phyloP scores from a whole-genome alignment of 64 coral and sea anemone genomes.

The Acropora tenuis region DNA sequence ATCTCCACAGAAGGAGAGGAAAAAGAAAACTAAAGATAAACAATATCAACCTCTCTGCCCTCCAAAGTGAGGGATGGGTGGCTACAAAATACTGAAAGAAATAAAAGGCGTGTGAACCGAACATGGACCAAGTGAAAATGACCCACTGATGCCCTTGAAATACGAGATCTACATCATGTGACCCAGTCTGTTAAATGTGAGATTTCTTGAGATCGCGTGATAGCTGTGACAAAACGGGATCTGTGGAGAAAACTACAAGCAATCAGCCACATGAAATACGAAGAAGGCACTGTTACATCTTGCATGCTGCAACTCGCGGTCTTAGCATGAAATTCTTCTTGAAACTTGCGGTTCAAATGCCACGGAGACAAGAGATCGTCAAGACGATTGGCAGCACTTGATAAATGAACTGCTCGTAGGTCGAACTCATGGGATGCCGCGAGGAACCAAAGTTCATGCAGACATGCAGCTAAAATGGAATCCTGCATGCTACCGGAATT shows the following conservation, averaged over 20 bases:
- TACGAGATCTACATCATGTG: background rate
- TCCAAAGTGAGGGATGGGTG: background rate
- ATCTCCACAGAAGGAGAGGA: no score
- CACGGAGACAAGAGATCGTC: slow-evolving; percentile 40
- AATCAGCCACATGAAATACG: background rate
- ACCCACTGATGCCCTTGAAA: no score
- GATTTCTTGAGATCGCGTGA: slow-evolving; percentile 34
- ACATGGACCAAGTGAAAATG: no score
- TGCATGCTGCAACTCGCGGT: background rate
- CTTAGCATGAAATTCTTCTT: background rate
- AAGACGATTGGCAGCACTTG: slow-evolving; percentile 22
- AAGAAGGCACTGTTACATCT: slow-evolving; percentile 18
- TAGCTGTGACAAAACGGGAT: slow-evolving; percentile 3
- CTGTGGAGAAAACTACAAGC: slow-evolving; percentile 21
- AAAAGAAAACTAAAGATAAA: background rate
- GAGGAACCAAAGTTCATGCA: slow-evolving; percentile 15
- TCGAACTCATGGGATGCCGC: slow-evolving; percentile 18
- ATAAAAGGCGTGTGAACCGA: no score
- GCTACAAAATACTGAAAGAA: no score
- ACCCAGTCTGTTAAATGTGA: background rate
- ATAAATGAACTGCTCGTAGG: slow-evolving; percentile 8
- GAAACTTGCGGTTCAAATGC: slow-evolving; percentile 14
- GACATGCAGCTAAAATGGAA: background rate
- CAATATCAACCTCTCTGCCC: background rate
- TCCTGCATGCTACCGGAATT: slow-evolving; percentile 23